Percentiles rank a stretch among this genome's conserved stretches.
Conservation (phyloP, 2,888 invertebrate species). For the Eumerus sabulonum region DNA sequence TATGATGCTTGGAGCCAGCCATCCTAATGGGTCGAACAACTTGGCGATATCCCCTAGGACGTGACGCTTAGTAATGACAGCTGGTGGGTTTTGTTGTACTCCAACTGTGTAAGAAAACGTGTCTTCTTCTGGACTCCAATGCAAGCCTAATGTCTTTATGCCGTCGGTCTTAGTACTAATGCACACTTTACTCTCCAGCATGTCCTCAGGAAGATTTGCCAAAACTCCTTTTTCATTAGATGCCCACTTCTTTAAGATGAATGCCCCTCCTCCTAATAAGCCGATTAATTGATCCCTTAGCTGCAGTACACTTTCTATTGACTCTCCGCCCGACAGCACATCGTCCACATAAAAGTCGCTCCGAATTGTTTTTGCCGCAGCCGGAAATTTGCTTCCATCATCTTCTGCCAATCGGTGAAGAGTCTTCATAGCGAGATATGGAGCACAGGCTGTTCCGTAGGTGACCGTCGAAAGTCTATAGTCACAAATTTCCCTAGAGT, state of each 20-base stretch:
- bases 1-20: constrained; percentile 11
- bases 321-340: constrained; percentile 10
- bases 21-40: constrained; percentile 5
- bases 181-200: constrained; percentile 3
- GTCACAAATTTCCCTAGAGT: neutral
- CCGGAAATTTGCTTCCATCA: constrained; percentile 8
- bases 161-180: constrained; percentile 1
- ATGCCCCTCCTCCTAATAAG: too few species aligned
- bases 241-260: too few species aligned
- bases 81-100: constrained; percentile 4
- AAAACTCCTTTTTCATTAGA: too few species aligned
- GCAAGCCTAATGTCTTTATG: constrained; percentile 1
- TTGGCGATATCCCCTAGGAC: constrained; percentile 4
- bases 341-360: constrained; percentile 9
- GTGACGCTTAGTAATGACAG: constrained; percentile 5
- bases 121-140: constrained; percentile 6
- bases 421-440: constrained; percentile 1
- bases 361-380: constrained; percentile 1
- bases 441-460: constrained; percentile 10
- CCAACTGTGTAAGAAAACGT: constrained; percentile 8
- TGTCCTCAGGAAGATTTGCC: too few species aligned
- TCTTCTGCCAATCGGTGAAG: too few species aligned
- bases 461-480: too few species aligned
- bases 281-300: too few species aligned
- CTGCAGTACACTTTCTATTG: neutral